These are phyloP conservation scores for Drosophila kanekoi DNA, from an alignment of 2,888 invertebrate genomes.

Conservation along the genomic window DNA sequence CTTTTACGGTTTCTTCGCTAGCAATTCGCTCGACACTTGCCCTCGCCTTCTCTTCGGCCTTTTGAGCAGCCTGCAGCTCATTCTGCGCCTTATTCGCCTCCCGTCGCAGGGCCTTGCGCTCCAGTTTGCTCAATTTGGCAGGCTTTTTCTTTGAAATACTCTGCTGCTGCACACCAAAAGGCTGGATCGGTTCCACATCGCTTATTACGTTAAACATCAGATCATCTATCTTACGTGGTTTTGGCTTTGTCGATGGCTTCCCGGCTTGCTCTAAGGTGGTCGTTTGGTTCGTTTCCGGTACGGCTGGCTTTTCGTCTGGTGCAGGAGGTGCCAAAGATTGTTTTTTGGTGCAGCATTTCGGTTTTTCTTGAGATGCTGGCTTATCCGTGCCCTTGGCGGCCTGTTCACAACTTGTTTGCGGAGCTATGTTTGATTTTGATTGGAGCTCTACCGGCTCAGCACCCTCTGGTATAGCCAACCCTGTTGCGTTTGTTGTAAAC, in stretches of 20 bases:
- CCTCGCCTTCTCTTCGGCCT: background rate
- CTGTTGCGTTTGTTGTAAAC: background rate
- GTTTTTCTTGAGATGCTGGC: background rate
- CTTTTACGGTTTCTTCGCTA: accelerated
- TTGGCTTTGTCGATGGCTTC: background rate
- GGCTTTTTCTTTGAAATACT: background rate
- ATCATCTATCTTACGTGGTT: background rate
- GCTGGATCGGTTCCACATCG: background rate
- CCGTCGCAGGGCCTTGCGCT: conserved; percentile 27
- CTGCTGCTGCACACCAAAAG: background rate
- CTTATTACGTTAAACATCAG: background rate
- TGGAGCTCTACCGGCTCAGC: background rate
- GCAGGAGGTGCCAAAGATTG: background rate
- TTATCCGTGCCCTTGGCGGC: background rate
- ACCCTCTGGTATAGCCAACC: background rate
- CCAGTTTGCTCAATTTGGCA: conserved; percentile 22
- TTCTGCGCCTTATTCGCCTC: background rate
- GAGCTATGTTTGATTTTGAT: background rate
- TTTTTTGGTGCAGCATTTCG: background rate
- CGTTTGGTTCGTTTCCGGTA: background rate
- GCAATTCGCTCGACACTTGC: background rate
- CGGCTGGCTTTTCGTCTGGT: background rate
- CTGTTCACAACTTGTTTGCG: background rate
- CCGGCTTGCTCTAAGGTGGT: background rate
- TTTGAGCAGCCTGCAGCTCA: background rate